Evolutionary conservation across 1,140 invertebrate species (phyloP).

Genomic region (Trichonephila clavata): DNA sequence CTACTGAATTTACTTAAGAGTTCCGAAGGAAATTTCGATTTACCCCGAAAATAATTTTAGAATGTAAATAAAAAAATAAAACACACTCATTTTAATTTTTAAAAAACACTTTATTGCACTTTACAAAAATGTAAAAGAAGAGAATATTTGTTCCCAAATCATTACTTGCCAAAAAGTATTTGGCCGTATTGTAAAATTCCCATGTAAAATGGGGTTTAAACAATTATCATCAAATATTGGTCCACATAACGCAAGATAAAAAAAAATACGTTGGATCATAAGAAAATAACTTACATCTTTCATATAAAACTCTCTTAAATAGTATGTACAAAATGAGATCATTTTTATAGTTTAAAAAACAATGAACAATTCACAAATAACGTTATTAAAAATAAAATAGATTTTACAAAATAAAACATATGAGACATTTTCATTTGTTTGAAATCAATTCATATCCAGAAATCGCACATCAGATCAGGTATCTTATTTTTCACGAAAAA

Average conservation of each 20-base stretch:
- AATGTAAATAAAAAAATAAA: no score
- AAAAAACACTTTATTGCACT: background rate
- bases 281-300: background rate
- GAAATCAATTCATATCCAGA: background rate
- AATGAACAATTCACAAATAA: background rate
- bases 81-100: no score
- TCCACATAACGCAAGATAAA: background rate
- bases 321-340: slow-evolving; percentile 29
- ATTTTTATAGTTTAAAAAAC: background rate
- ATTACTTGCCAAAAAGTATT: slow-evolving; percentile 10
- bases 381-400: background rate
- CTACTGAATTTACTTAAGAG: no score
- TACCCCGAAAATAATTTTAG: no score
- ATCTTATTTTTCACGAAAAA: background rate
- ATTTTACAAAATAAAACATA: background rate
- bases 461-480: background rate
- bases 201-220: background rate
- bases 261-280: background rate
- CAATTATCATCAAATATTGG: background rate
- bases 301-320: background rate
- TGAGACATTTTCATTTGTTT: background rate
- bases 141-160: background rate
- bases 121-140: background rate
- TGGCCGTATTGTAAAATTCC: background rate
- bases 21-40: no score